These are phyloP conservation scores for Drosophila pegasa DNA, from an alignment of 2,888 invertebrate genomes.

Conservation along the genomic window DNA sequence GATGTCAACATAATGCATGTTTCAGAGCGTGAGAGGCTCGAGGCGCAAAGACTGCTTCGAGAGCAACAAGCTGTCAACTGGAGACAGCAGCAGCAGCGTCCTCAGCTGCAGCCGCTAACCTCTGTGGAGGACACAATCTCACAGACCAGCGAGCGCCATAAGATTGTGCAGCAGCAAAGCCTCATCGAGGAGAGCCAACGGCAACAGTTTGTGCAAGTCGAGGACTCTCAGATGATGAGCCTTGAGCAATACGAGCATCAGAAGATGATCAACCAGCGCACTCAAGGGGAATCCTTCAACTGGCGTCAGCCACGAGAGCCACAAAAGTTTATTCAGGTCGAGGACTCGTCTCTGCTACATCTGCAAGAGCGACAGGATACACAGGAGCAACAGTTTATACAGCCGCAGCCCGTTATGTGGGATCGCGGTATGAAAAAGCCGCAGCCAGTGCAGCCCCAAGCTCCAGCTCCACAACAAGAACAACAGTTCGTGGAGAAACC, in stretches of 20 bases:
- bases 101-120: conserved; percentile 70
- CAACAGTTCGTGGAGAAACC: conserved; percentile 50
- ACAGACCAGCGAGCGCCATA: conserved; percentile 64
- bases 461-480: conserved; percentile 31
- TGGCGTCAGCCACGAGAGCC: conserved; percentile 83
- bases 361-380: conserved; percentile 75
- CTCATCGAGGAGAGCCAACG: conserved; percentile 74
- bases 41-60: conserved; percentile 79
- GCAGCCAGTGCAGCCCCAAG: conserved; percentile 46
- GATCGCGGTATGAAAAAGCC: conserved; percentile 83
- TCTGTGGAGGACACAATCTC: conserved; percentile 74
- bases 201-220: conserved; percentile 73
- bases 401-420: conserved; percentile 83
- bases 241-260: conserved; percentile 76
- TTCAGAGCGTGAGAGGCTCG: conserved; percentile 82
- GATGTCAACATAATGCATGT: conserved; percentile 83
- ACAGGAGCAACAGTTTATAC: conserved; percentile 72
- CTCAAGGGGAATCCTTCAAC: conserved; percentile 68
- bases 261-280: conserved; percentile 58
- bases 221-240: conserved; percentile 79
- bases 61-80: conserved; percentile 83
- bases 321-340: conserved; percentile 76
- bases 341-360: conserved; percentile 74
- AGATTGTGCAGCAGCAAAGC: conserved; percentile 71
- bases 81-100: conserved; percentile 72